Percentiles rank a stretch among this genome's conserved stretches.
Evolutionary conservation across 2,113 vertebrate species (phyloP).

Genomic region (Ochotona curzoniae): DNA sequence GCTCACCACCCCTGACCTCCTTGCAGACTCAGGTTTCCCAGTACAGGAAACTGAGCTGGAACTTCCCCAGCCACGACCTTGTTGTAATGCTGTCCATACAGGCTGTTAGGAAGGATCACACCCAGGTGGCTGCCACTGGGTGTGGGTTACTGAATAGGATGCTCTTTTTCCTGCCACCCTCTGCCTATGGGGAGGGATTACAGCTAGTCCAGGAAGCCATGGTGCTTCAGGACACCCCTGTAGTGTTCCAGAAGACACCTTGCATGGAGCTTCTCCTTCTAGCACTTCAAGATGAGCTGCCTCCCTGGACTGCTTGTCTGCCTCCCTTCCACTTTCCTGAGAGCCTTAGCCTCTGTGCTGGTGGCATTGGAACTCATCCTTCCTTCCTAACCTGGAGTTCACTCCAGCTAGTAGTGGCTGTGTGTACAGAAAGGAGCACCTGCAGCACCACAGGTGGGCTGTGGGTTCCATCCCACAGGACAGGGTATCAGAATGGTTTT

Average conservation of each 20-base stretch:
- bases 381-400: not conserved
- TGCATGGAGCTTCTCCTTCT: not conserved
- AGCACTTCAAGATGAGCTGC: not conserved
- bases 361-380: not conserved
- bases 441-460: not conserved
- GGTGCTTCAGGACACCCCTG: not conserved
- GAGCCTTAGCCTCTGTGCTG: not conserved
- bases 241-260: not conserved
- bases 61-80: slow-evolving; percentile 50
- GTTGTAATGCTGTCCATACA: not conserved
- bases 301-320: not conserved
- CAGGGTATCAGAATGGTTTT: not conserved
- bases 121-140: not conserved
- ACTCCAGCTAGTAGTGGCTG: not conserved
- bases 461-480: not conserved
- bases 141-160: not conserved
- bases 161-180: not conserved
- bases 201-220: not conserved
- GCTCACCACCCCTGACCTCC: not conserved
- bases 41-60: slow-evolving; percentile 56
- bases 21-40: slow-evolving; percentile 30
- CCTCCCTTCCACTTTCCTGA: not conserved
- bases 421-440: not conserved
- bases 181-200: not conserved
- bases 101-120: not conserved